Percentiles rank a stretch among this genome's conserved stretches.
Conservation (phyloP, 2,888 invertebrate genomes). For the Yponomeuta evonymella region DNA sequence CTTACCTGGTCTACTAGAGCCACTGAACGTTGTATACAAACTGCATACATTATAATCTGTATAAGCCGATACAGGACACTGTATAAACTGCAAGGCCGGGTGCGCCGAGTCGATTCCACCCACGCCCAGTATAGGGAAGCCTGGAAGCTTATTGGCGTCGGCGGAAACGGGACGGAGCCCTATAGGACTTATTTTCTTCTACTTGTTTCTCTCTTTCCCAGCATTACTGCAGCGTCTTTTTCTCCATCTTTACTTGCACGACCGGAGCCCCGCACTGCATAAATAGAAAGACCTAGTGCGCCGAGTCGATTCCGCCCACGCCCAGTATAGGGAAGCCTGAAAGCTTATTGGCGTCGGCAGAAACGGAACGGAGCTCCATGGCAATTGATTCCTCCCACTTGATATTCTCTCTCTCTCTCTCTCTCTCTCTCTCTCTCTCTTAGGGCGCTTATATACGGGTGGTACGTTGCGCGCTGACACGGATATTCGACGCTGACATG, state of each 20-base stretch:
- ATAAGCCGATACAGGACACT: no score
- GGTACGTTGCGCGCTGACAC: no score
- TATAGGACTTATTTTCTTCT: constrained; percentile 79
- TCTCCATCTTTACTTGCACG: constrained; percentile 80
- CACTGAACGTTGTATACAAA: no score
- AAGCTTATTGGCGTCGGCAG: constrained; percentile 87
- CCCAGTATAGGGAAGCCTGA: constrained; percentile 96
- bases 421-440: no score
- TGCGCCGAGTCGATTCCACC: constrained; percentile 93
- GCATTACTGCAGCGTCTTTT: background rate
- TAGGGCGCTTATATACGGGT: no score
- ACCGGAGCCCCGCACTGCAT: constrained; percentile 94
- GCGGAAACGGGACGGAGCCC: constrained; percentile 94
- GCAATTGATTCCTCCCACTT: constrained; percentile 71
- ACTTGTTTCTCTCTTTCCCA: background rate
- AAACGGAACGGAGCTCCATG: constrained; percentile 94
- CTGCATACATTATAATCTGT: no score
- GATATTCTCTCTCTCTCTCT: no score
- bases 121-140: constrained; percentile 95
- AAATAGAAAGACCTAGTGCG: constrained; percentile 96
- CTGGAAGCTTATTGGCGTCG: constrained; percentile 88
- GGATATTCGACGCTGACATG: no score
- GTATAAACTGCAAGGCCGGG: no score
- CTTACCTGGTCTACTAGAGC: no score
- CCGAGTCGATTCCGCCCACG: constrained; percentile 97